Evolutionary conservation across 2,888 invertebrate species (phyloP).

Genomic region (Microchrysa polita): DNA sequence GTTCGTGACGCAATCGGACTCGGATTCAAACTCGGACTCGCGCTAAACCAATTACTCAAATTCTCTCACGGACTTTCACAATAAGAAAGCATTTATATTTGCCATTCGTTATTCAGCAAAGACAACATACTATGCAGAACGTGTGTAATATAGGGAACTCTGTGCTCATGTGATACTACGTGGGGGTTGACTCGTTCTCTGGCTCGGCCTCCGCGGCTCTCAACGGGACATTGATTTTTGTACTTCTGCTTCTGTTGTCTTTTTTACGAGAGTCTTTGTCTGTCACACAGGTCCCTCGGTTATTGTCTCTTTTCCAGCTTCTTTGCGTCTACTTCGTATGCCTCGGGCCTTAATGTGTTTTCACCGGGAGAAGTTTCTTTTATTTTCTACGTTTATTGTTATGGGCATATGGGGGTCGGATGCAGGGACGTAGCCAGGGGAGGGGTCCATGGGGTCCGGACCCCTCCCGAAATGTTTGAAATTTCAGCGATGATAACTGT

Average conservation of each 20-base stretch:
- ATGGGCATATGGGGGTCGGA: slow-evolving; percentile 2
- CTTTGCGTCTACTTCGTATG: background rate
- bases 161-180: too few relatives aligned
- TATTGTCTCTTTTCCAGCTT: background rate
- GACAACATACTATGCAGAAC: background rate
- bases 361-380: background rate
- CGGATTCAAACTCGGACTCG: too few relatives aligned
- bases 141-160: background rate
- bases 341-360: slow-evolving; percentile 16
- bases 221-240: slow-evolving; percentile 29
- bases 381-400: background rate
- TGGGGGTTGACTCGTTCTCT: too few relatives aligned
- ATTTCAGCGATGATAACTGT: too few relatives aligned
- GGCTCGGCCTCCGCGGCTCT: background rate
- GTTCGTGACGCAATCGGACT: background rate
- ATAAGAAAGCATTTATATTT: background rate
- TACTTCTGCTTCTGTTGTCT: slow-evolving; percentile 13
- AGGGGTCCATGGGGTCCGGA: too few relatives aligned
- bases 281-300: background rate
- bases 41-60: slow-evolving; percentile 18
- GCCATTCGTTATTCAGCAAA: background rate
- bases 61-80: background rate
- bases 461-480: too few relatives aligned
- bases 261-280: background rate
- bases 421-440: too few relatives aligned